Evolutionary conservation across 1,140 invertebrate species (phyloP).

Genomic region (Notospermus geniculatus): DNA sequence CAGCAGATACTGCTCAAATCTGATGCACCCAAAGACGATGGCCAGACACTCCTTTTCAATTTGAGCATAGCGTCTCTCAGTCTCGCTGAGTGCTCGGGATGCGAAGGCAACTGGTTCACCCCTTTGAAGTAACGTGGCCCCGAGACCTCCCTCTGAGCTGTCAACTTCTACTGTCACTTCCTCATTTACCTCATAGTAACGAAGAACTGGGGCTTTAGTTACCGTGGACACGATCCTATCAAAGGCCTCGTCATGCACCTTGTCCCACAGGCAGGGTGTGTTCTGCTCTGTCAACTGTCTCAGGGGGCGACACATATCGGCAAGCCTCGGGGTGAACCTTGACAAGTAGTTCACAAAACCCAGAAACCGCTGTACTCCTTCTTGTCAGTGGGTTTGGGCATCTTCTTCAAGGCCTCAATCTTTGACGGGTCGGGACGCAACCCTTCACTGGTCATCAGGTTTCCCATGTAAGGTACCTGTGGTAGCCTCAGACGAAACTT

Average conservation of each 20-base stretch:
- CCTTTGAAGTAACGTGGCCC: conserved; percentile 50
- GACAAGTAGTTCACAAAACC: conserved; percentile 51
- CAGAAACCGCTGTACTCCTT: conserved; percentile 25
- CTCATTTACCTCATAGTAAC: conserved; percentile 7
- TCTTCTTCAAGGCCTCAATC: too few species aligned
- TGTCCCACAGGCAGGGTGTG: not conserved
- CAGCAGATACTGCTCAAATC: conserved; percentile 54
- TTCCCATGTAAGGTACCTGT: conserved; percentile 8
- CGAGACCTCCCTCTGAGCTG: conserved; percentile 44
- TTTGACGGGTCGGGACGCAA: not conserved
- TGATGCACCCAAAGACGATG: conserved; percentile 41
- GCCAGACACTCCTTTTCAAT: conserved; percentile 56
- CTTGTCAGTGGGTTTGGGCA: conserved; percentile 1
- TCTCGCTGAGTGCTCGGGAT: conserved; percentile 37
- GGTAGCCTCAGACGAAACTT: conserved; percentile 9
- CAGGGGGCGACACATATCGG: conserved; percentile 33
- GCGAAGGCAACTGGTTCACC: conserved; percentile 46
- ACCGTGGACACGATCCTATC: not conserved
- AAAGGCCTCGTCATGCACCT: not conserved
- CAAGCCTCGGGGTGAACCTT: conserved; percentile 46
- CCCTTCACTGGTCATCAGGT: not conserved
- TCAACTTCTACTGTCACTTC: conserved; percentile 30
- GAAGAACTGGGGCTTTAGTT: conserved; percentile 3
- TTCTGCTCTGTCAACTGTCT: conserved; percentile 17
- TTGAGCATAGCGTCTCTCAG: conserved; percentile 46